A percentile compares a stretch with the other conserved stretches of the same genome.
Evolutionary conservation across 2,797 vertebrate genomes (phyloP).

Genomic region (Meriones psammophilus): DNA sequence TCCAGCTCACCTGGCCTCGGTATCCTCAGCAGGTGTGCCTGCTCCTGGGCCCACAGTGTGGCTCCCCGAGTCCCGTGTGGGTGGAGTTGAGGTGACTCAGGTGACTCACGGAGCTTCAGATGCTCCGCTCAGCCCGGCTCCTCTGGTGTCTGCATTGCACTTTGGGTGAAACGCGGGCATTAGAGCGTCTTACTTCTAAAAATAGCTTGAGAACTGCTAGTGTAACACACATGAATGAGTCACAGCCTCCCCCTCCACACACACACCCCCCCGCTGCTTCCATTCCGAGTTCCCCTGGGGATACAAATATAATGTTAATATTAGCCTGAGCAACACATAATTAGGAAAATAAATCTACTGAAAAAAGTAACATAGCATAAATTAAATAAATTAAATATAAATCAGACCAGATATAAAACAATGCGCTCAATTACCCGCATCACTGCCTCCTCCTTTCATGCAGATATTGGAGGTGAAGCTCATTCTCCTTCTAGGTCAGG

Average conservation of each 20-base stretch:
- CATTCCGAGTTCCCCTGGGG: slow-evolving; percentile 57
- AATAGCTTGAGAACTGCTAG: neutral
- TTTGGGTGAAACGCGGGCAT: neutral
- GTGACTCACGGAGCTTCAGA: neutral
- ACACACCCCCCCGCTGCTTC: neutral
- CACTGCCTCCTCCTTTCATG: neutral
- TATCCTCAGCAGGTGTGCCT: neutral
- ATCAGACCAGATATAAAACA: slow-evolving; percentile 75
- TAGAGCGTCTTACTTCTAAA: neutral
- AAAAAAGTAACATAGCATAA: slow-evolving; percentile 73
- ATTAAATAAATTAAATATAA: slow-evolving; percentile 79
- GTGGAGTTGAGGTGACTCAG: neutral
- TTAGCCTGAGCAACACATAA: slow-evolving; percentile 72
- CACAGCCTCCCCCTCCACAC: neutral
- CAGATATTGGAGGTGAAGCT: neutral
- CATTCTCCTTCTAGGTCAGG: slow-evolving; percentile 8
- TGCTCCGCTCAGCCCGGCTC: neutral
- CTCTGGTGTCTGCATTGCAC: neutral
- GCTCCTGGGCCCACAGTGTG: neutral
- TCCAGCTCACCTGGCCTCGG: neutral
- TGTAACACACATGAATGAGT: neutral
- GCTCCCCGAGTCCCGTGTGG: neutral
- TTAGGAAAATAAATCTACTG: slow-evolving; percentile 76
- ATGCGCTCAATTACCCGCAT: slow-evolving; percentile 65
- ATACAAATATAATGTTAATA: slow-evolving; percentile 64